phyloP scores from a whole-genome alignment of 2,113 vertebrate species.

The Cebidichthys violaceus region DNA sequence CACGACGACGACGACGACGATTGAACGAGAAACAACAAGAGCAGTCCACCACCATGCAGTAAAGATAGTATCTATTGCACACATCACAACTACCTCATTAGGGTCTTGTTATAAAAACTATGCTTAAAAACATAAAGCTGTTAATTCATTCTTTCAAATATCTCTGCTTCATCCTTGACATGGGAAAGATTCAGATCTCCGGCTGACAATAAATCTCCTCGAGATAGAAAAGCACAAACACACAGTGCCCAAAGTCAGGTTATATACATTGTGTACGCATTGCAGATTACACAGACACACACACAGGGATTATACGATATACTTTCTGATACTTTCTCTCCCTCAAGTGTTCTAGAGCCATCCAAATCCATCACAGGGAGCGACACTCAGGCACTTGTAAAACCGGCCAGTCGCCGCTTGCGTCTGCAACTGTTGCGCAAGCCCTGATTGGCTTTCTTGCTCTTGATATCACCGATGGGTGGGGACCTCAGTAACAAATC shows the following conservation, averaged over 20 bases:
- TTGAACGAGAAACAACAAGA: not conserved
- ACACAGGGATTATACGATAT: not conserved
- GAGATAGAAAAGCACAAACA: slow-evolving; percentile 15
- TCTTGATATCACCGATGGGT: slow-evolving; percentile 59
- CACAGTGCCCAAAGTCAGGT: not conserved
- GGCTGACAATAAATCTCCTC: slow-evolving; percentile 2
- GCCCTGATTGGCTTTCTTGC: slow-evolving; percentile 49
- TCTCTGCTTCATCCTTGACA: not conserved
- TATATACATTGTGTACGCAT: not conserved
- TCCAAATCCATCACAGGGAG: slow-evolving; percentile 25
- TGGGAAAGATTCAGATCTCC: not conserved
- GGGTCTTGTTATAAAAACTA: not conserved
- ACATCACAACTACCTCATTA: not conserved
- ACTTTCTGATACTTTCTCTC: slow-evolving; percentile 11
- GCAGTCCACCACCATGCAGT: not conserved
- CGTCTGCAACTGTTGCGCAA: slow-evolving; percentile 9
- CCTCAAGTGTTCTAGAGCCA: slow-evolving; percentile 22
- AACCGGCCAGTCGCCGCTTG: slow-evolving; percentile 34
- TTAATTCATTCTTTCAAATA: not conserved
- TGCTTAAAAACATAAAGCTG: not conserved
- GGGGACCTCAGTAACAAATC: slow-evolving; percentile 67
- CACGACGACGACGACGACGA: not conserved
- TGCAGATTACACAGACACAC: slow-evolving; percentile 14
- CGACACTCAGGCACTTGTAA: slow-evolving; percentile 2
- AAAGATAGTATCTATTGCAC: not conserved